Evolutionary conservation across 35 echinoderm and acorn worm species (phyloP).

Genomic region (Holothuria glaberrima): DNA sequence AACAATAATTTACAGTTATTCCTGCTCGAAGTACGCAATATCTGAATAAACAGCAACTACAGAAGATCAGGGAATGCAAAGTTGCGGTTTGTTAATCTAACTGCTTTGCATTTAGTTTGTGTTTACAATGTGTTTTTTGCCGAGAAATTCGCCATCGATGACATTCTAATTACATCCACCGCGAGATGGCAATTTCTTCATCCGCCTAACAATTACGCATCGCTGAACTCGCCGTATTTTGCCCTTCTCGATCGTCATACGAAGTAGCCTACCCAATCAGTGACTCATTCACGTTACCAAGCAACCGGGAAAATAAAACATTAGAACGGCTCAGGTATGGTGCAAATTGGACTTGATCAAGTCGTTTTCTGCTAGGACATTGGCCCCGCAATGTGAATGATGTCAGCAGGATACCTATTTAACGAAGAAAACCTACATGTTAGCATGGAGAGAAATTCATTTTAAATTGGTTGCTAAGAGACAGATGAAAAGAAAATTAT

Average conservation of each 20-base stretch:
- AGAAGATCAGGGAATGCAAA: no score
- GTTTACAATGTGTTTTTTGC: no score
- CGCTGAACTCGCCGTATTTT: constrained; percentile 15
- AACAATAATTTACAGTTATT: no score
- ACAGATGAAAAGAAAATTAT: no score
- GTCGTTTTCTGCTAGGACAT: not conserved
- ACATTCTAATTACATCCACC: constrained; percentile 32
- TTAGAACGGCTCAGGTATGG: not conserved
- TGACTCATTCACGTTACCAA: constrained; percentile 17
- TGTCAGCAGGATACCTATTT: no score
- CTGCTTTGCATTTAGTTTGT: no score
- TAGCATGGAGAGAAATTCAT: no score
- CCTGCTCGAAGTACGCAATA: no score
- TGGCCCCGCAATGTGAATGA: not conserved
- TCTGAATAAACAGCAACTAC: no score
- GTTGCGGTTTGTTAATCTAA: no score
- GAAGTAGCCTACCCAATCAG: not conserved
- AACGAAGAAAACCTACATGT: no score
- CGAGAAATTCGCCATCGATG: not conserved
- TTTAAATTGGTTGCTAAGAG: no score
- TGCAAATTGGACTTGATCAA: constrained; percentile 41
- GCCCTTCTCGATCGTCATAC: not conserved
- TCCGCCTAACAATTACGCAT: constrained; percentile 32
- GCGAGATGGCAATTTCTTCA: constrained; percentile 18
- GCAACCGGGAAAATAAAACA: constrained; percentile 34